Conservation (phyloP, 2,888 invertebrate genomes). For the Agriopis aurantiaria region DNA sequence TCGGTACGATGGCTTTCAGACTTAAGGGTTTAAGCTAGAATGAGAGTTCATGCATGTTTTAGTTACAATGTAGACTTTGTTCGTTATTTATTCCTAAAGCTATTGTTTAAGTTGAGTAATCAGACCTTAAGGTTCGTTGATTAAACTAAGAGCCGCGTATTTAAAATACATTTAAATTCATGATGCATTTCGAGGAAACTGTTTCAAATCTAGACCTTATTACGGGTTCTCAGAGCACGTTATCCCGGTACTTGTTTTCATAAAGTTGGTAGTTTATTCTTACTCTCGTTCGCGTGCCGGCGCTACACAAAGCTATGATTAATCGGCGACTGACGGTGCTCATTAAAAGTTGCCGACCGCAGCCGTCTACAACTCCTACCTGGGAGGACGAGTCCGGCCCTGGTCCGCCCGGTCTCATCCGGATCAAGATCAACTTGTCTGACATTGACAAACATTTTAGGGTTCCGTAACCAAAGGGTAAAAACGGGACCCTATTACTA, state of each 20-base stretch:
- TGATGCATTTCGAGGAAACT: slow-evolving; percentile 17
- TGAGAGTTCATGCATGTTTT: slow-evolving; percentile 22
- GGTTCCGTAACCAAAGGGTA: too few species aligned
- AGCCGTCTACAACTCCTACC: slow-evolving; percentile 44
- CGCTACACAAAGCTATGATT: slow-evolving; percentile 43
- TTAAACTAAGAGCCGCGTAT: slow-evolving; percentile 16
- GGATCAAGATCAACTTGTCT: slow-evolving; percentile 2
- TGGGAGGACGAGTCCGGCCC: slow-evolving; percentile 21
- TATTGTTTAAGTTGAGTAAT: slow-evolving; percentile 22
- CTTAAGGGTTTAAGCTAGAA: slow-evolving; percentile 15
- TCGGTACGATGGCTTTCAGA: slow-evolving; percentile 18
- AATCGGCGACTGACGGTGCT: slow-evolving; percentile 42
- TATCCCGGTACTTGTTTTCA: slow-evolving; percentile 23
- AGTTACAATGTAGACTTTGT: slow-evolving; percentile 15
- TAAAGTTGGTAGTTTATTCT: slow-evolving; percentile 34
- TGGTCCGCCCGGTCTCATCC: slow-evolving; percentile 1
- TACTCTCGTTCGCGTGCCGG: slow-evolving; percentile 21
- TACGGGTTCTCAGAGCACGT: slow-evolving; percentile 17
- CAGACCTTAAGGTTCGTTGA: slow-evolving; percentile 19
- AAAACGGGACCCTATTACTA: too few species aligned
- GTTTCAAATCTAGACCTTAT: slow-evolving; percentile 19
- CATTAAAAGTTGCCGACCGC: slow-evolving; percentile 49
- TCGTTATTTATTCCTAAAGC: slow-evolving; percentile 17
- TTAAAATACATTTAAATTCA: slow-evolving; percentile 28
- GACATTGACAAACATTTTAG: background rate